phyloP scores from a whole-genome alignment of 2,113 vertebrate genomes.

The Uria aalge region DNA sequence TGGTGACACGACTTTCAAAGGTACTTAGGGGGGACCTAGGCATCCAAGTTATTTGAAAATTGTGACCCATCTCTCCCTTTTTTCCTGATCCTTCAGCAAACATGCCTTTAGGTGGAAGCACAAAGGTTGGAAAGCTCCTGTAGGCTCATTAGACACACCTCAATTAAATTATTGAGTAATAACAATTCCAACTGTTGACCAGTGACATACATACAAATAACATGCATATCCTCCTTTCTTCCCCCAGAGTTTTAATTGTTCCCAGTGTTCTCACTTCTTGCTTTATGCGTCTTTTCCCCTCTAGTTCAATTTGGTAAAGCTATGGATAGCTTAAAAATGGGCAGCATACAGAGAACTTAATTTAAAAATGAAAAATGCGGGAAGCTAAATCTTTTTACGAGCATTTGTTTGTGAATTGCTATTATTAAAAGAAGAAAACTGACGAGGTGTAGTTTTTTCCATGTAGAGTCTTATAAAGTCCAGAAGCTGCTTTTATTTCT shows the following conservation, averaged over 20 bases:
- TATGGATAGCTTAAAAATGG: neutral
- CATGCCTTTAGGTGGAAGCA: neutral
- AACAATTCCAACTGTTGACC: neutral
- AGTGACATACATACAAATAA: neutral
- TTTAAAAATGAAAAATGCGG: neutral
- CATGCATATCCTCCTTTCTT: too few species aligned
- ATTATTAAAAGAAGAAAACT: neutral
- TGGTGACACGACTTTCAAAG: neutral
- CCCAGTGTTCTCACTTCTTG: neutral
- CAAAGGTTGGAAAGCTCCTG: neutral
- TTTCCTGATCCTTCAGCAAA: neutral
- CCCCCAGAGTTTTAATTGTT: neutral
- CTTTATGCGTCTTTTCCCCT: neutral
- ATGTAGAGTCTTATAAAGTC: constrained; percentile 61
- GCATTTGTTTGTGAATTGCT: neutral
- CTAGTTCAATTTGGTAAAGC: neutral
- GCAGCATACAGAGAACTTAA: neutral
- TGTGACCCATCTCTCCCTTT: neutral
- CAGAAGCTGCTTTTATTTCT: constrained; percentile 62
- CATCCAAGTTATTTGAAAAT: neutral
- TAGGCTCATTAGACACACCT: neutral
- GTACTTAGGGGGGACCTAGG: neutral
- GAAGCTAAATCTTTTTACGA: neutral
- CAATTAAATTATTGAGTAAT: neutral
- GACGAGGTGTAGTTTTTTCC: neutral